Evolutionary conservation across 1,140 invertebrate species (phyloP), one percentile per base, ranked within the genome.

Genomic region (Drosophila baimaii): DNA sequence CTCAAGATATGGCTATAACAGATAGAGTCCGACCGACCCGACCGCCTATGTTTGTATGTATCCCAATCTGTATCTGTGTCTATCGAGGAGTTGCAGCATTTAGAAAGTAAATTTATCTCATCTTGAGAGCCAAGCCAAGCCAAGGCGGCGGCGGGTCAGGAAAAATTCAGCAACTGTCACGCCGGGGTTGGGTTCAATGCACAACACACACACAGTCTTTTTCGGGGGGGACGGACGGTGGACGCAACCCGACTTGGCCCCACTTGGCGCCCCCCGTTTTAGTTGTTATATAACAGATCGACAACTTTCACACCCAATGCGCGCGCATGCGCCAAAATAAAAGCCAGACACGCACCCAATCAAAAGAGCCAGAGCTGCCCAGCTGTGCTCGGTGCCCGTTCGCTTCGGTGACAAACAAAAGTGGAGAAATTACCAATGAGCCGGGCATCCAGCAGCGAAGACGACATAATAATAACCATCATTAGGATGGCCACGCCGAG

Each of bases 301-400:
- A 88, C 84, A 89, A 89, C 84, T 89, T 89, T 89, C 84, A 89
- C 84, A 81, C 84, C 81, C 85, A 84, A 84, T 62, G 78, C 52
- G 65, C 61, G 57, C 74, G 63, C 79, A 59, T 56, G 70, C 71
- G 59, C 63, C 27, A 23, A 68, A 47, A 62, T 57, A 58, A 61
- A 79, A 54, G 47, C 39, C 51, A 51, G 51, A 78, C 49, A 71
- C 80, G 65, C 84, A 84, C 49, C 73, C 44, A 76, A 79, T 80
- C 65, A 83, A 75, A 62, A 71, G 57, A 47, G 49, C 64, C 41
- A 54, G 51, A 54, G 51, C 51, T 54, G 47, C n/a, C 46, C 46
- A 49, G 46, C 25, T 49, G 51, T 49, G 51, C 19, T 35, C 29
- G 51, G 51, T 31, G 29, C n/a, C 29, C 46, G 46, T 49, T 49